Evolutionary conservation across 2,113 vertebrate species (phyloP).

Genomic region (Seriola aureovittata): DNA sequence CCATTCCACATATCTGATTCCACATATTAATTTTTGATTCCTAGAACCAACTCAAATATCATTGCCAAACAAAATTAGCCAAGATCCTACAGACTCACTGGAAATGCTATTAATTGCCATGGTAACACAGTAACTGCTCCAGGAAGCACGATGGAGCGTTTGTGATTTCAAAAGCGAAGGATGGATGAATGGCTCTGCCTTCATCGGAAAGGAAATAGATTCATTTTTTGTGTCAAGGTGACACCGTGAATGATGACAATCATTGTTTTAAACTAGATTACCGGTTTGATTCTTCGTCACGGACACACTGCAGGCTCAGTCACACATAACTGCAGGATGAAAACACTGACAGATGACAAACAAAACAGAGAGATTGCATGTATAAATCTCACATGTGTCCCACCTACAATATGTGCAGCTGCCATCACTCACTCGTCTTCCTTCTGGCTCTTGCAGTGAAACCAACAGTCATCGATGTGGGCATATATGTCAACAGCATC

Average conservation of each 20-base stretch:
- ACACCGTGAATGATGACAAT: conserved; percentile 30
- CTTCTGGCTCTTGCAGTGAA: conserved; percentile 86
- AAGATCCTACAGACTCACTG: conserved; percentile 29
- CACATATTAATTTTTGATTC: conserved; percentile 1
- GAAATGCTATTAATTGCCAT: conserved; percentile 68
- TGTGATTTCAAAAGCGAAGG: conserved; percentile 18
- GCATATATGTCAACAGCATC: conserved; percentile 96
- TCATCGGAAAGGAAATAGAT: conserved; percentile 6
- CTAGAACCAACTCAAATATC: conserved; percentile 3
- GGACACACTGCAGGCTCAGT: conserved; percentile 5
- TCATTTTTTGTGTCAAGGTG: conserved; percentile 5
- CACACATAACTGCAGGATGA: neutral
- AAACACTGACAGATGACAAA: conserved; percentile 26
- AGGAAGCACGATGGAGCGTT: conserved; percentile 35
- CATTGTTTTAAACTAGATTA: conserved; percentile 37
- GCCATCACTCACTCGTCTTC: conserved; percentile 35
- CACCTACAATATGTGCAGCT: conserved; percentile 20
- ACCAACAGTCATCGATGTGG: conserved; percentile 93
- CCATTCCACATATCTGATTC: conserved; percentile 1
- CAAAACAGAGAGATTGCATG: neutral
- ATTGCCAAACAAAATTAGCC: conserved; percentile 53
- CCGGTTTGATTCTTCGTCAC: neutral
- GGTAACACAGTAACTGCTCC: conserved; percentile 56
- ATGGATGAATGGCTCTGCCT: conserved; percentile 17
- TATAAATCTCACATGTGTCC: conserved; percentile 7